Base-by-base conservation (phyloP, 2,888 invertebrate genomes). In the Cephus pygmeus region DNA sequence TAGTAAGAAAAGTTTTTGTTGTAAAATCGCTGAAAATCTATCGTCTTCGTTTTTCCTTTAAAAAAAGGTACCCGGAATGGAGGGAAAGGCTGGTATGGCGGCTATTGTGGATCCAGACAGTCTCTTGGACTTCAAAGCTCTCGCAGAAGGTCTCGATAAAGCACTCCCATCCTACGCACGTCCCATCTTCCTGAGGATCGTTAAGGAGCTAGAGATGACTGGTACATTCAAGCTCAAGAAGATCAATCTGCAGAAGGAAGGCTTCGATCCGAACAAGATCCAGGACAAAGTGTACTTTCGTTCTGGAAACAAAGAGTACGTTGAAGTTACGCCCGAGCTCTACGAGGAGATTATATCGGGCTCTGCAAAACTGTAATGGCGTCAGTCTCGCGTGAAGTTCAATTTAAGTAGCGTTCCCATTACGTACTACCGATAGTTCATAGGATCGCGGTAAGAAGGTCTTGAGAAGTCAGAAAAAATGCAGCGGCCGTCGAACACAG, bases 191-290 rank as follows among this genome's bases (percentile, higher is more conserved):
- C 86, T 95, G 30, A 88, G 95, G 79, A 90, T 94, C 15, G 92
- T 94, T 33, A 91, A 93, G 71, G 90, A 93, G 81, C 92, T 95
- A n/a, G 94, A 94, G 80, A 92, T 93, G 83, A 95, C 95, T 79
- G 94, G 95, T 34, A 95, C 95, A 0, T 95, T 94, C 89, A 95
- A 95, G 88, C 88, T 95, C 83, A 94, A 94, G 87, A 95, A 95
- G 88, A 91, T 93, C 23, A 92, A 93, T 79, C 91, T 95, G 30
- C 93, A 94, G 84, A 93, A 93, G 77, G 94, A 95, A 85, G 95
- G 94, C 3, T 95, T 93, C 86, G 92, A 95, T 83, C 92, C 92
- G 0, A 88, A 86, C 71, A 89, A 92, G 81, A 90, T 93, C 75
- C 91, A 91, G 75, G 95, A 95, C 86, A 91, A 91, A 80, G 84